Evolutionary conservation across 2,888 invertebrate genomes (phyloP).

Genomic region (Allolobophora icterica): DNA sequence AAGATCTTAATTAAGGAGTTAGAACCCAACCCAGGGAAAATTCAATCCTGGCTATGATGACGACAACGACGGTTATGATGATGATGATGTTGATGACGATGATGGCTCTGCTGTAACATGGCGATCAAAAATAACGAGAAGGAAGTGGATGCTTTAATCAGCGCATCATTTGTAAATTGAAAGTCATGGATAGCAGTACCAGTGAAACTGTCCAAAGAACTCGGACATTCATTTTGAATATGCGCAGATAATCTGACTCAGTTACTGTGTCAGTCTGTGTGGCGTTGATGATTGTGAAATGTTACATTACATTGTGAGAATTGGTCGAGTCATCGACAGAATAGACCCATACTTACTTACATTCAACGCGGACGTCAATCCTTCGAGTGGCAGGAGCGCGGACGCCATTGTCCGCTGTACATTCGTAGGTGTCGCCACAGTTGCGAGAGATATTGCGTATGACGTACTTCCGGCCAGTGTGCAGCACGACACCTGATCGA

Average conservation of each 20-base stretch:
- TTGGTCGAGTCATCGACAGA: background rate
- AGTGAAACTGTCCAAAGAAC: background rate
- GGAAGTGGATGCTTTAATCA: background rate
- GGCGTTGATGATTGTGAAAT: background rate
- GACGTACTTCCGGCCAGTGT: constrained; percentile 73
- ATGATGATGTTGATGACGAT: too few relatives aligned
- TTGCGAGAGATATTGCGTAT: constrained; percentile 82
- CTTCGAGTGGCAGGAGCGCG: constrained; percentile 75
- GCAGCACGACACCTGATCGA: background rate
- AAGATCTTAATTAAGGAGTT: background rate
- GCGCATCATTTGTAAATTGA: background rate
- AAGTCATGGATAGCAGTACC: background rate
- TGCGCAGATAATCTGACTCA: background rate
- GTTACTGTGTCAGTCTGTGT: too few relatives aligned
- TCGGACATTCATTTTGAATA: background rate
- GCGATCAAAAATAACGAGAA: background rate
- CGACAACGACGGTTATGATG: too few relatives aligned
- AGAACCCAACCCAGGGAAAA: too few relatives aligned
- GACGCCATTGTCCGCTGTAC: constrained; percentile 89
- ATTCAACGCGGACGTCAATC: constrained; percentile 48
- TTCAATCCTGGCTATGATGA: too few relatives aligned
- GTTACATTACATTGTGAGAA: background rate
- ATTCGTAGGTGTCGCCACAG: constrained; percentile 90
- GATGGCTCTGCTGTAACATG: background rate
- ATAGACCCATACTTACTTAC: constrained; percentile 39